Evolutionary conservation across 2,113 vertebrate species (phyloP).

Genomic region (Anhinga anhinga): DNA sequence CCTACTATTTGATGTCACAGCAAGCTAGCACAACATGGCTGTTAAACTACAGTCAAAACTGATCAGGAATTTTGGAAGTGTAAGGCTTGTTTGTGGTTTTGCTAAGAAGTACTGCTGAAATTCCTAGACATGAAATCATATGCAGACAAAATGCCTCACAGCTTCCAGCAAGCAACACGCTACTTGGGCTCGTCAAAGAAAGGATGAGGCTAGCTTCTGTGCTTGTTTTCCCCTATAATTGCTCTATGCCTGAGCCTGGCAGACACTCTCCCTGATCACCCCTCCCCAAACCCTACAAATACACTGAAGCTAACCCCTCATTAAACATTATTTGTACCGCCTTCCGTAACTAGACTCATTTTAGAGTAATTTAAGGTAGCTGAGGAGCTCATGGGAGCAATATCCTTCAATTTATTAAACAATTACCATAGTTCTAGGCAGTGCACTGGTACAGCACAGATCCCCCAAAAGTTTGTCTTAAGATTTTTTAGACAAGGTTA

Average conservation of each 20-base stretch:
- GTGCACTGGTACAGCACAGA: not conserved
- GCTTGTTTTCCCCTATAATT: not conserved
- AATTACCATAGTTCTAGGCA: not conserved
- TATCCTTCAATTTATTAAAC: not conserved
- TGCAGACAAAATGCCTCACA: not conserved
- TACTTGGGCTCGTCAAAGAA: not conserved
- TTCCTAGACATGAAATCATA: not conserved
- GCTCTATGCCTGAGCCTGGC: not conserved
- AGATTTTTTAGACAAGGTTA: not conserved
- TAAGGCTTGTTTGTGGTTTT: not conserved
- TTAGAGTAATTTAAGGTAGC: not conserved
- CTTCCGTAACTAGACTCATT: accelerated
- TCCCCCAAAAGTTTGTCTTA: not conserved
- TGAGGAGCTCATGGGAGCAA: not conserved
- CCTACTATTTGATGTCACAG: not conserved
- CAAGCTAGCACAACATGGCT: not conserved
- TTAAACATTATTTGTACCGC: not conserved
- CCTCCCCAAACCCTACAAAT: not conserved
- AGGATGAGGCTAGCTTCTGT: not conserved
- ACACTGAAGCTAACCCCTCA: not conserved
- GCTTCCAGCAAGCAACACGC: not conserved
- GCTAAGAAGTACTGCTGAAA: not conserved
- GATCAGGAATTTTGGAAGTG: not conserved
- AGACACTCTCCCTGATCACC: not conserved
- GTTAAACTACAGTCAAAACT: not conserved